Conservation (phyloP, 1,140 invertebrate species). For the Hermatobates lingyangjiaoensis region DNA sequence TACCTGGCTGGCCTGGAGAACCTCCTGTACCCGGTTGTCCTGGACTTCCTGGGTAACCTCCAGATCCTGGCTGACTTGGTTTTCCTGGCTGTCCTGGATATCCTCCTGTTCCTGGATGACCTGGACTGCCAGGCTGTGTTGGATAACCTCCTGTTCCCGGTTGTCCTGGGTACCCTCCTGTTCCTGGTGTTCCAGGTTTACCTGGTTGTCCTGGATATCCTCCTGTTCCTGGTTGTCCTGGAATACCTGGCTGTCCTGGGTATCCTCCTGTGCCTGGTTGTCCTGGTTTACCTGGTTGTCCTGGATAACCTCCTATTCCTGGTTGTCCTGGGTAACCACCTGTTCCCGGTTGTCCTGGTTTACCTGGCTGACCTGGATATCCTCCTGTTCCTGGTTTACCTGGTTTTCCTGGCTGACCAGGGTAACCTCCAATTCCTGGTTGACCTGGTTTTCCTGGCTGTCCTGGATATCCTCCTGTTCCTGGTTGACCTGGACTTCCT, state of each 20-base stretch:
- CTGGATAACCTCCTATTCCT: slow-evolving; percentile 9
- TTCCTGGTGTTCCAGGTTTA: slow-evolving; percentile 14
- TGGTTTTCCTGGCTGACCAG: slow-evolving; percentile 18
- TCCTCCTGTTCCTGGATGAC: slow-evolving; percentile 19
- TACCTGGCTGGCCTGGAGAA: slow-evolving; percentile 13
- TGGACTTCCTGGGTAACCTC: slow-evolving; percentile 11
- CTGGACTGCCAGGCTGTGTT: slow-evolving; percentile 18
- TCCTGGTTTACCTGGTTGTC: slow-evolving; percentile 14
- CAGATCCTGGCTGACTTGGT: slow-evolving; percentile 7
- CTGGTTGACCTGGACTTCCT: slow-evolving; percentile 13
- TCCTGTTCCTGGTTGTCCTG: slow-evolving; percentile 16
- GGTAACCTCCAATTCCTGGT: slow-evolving; percentile 13
- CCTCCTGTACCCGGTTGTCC: slow-evolving; percentile 16
- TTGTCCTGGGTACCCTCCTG: slow-evolving; percentile 14
- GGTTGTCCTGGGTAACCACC: slow-evolving; percentile 11
- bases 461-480: slow-evolving; percentile 13
- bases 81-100: slow-evolving; percentile 18
- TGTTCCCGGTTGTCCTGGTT: slow-evolving; percentile 13
- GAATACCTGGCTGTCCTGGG: slow-evolving; percentile 15
- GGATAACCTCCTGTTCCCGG: slow-evolving; percentile 15
- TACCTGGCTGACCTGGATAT: slow-evolving; percentile 10
- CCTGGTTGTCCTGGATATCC: slow-evolving; percentile 20
- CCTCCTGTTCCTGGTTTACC: slow-evolving; percentile 17
- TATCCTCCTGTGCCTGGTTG: slow-evolving; percentile 16
- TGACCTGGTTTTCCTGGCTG: slow-evolving; percentile 14